Conservation (phyloP, 2,797 vertebrate species). For the Acanthurus lineatus region DNA sequence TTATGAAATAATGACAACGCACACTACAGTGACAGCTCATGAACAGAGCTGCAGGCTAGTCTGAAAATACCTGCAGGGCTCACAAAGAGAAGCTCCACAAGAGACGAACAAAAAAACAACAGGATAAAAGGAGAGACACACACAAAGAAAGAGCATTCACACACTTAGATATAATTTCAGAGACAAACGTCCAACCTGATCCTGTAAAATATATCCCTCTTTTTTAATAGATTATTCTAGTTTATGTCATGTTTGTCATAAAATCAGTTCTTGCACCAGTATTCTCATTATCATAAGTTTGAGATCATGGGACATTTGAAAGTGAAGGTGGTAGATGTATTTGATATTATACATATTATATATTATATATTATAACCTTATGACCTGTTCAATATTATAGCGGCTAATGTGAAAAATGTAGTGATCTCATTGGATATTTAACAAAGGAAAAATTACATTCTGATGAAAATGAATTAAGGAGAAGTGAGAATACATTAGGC, state of each 20-base stretch:
- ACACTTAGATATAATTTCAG: conserved; percentile 1
- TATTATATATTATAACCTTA: too few relatives aligned
- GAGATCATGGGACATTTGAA: background rate
- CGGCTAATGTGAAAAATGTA: too few relatives aligned
- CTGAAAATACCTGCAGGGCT: conserved; percentile 47
- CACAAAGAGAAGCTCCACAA: conserved; percentile 7
- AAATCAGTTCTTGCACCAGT: conserved; percentile 1
- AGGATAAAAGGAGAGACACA: background rate
- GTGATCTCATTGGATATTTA: too few relatives aligned
- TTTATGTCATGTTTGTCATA: background rate
- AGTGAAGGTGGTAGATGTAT: background rate
- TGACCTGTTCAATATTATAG: too few relatives aligned
- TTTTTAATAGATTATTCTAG: background rate
- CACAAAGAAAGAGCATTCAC: conserved; percentile 1
- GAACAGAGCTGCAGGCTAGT: conserved; percentile 39
- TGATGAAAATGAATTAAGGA: background rate
- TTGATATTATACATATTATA: background rate
- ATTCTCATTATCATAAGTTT: background rate
- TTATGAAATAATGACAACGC: conserved; percentile 26
- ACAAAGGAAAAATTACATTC: background rate
- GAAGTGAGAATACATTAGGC: background rate
- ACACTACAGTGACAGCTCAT: conserved; percentile 28
- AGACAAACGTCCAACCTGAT: background rate
- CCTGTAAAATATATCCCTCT: background rate
- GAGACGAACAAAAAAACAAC: background rate